Percentiles rank a stretch among this genome's conserved stretches.
These are phyloP conservation scores for Sebastes itinus DNA, from an alignment of 2,797 vertebrate genomes.

Conservation along the genomic window DNA sequence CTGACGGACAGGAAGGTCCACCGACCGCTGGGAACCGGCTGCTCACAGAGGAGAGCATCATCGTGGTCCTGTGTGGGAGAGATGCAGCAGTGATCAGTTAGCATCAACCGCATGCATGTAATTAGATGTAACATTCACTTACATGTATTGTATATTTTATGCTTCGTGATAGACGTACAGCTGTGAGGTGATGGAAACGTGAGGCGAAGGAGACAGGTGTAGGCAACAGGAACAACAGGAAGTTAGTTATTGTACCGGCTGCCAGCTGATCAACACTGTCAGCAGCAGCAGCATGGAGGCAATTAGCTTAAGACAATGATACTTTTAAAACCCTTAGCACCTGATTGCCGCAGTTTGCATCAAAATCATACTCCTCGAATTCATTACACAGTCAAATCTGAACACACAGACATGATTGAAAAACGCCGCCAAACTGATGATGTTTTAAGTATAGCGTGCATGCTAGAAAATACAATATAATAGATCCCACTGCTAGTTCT, in stretches of 20 bases:
- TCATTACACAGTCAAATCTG: not conserved
- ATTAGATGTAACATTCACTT: not conserved
- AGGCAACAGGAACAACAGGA: not conserved
- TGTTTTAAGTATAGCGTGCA: accelerated
- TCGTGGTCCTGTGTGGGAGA: conserved; percentile 8
- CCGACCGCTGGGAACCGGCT: conserved; percentile 22
- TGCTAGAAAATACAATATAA: not conserved
- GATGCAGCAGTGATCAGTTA: not conserved
- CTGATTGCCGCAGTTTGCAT: not conserved
- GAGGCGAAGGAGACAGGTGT: not conserved
- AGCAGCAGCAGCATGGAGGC: not conserved
- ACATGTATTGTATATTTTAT: not conserved
- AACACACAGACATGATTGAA: not conserved
- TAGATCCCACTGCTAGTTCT: not conserved
- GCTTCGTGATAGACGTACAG: not conserved
- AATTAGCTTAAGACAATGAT: not conserved
- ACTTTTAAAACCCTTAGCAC: not conserved
- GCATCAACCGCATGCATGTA: not conserved
- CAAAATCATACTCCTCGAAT: not conserved
- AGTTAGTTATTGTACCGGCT: not conserved
- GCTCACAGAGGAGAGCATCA: conserved; percentile 32
- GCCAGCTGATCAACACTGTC: not conserved
- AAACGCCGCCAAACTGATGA: not conserved
- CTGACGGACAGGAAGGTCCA: conserved; percentile 22
- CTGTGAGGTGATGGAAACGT: not conserved